Conservation (phyloP, 1,140 invertebrate genomes). For the Cotesia chilonis region DNA sequence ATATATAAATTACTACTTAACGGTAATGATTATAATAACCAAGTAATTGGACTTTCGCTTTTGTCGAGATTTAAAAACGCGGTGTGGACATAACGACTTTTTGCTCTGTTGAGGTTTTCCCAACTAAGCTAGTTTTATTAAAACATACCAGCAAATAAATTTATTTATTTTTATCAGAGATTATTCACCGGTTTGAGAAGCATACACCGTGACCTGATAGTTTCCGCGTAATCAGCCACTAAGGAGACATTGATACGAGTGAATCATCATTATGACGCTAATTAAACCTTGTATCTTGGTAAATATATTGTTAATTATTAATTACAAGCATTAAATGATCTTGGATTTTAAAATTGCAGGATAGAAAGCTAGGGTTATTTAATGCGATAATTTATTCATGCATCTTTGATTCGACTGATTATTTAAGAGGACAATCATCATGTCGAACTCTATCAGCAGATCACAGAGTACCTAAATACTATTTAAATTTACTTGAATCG, state of each 20-base stretch:
- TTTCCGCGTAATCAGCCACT: slow-evolving; percentile 7
- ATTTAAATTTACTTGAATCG: too few species aligned
- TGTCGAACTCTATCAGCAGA: neutral
- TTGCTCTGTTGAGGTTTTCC: neutral
- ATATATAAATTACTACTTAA: too few species aligned
- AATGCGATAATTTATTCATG: neutral
- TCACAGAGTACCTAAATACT: too few species aligned
- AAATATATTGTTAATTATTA: too few species aligned
- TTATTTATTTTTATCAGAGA: too few species aligned
- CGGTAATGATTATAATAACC: slow-evolving; percentile 32
- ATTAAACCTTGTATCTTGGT: neutral
- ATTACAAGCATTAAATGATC: too few species aligned
- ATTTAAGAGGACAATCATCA: neutral
- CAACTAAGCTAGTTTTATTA: too few species aligned
- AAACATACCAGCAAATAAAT: too few species aligned
- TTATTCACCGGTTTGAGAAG: neutral
- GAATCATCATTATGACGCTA: slow-evolving; percentile 5
- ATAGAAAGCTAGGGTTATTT: neutral
- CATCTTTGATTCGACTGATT: slow-evolving; percentile 24
- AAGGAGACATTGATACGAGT: slow-evolving; percentile 3
- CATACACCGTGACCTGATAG: slow-evolving; percentile 14
- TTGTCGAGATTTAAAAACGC: slow-evolving; percentile 33
- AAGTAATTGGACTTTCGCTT: slow-evolving; percentile 43
- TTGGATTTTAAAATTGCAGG: too few species aligned
- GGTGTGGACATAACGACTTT: neutral